phyloP scores from a whole-genome alignment of 2,113 vertebrate species.

The Tachycineta bicolor region DNA sequence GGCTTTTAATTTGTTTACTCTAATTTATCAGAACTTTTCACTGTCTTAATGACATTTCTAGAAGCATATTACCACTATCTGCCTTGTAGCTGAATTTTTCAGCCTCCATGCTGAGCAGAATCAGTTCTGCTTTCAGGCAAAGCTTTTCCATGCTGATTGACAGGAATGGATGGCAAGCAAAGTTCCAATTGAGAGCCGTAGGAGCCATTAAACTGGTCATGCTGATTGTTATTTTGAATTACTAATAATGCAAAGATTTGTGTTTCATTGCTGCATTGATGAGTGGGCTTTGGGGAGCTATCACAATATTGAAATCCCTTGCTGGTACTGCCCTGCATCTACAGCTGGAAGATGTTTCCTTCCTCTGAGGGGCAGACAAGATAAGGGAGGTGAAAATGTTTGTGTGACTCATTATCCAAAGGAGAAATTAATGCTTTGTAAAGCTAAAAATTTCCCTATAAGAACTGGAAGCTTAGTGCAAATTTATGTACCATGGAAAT shows the following conservation, averaged over 20 bases:
- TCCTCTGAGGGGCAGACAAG: conserved; percentile 7
- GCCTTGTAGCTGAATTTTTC: neutral
- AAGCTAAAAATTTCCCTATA: neutral
- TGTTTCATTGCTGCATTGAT: conserved; percentile 42
- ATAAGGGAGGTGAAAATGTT: conserved; percentile 47
- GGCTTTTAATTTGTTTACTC: conserved; percentile 10
- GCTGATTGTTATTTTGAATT: conserved; percentile 60
- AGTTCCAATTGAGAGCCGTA: conserved; percentile 22
- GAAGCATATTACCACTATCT: neutral
- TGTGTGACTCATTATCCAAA: conserved; percentile 30
- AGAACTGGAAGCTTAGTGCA: neutral
- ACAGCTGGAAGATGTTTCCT: conserved; percentile 27
- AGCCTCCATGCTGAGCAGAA: conserved; percentile 37
- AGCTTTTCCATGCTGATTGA: conserved; percentile 45
- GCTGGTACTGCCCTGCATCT: neutral
- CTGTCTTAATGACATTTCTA: conserved; percentile 16
- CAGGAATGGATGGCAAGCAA: neutral
- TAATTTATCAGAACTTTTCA: conserved; percentile 3
- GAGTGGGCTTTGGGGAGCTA: neutral
- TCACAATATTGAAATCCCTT: neutral
- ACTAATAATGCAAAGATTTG: conserved; percentile 51
- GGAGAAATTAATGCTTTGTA: conserved; percentile 5
- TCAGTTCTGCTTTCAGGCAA: conserved; percentile 31
- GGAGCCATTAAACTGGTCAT: neutral
- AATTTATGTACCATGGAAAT: neutral